phyloP scores from a whole-genome alignment of 2,113 vertebrate species.

The Gymnobelideus leadbeateri region DNA sequence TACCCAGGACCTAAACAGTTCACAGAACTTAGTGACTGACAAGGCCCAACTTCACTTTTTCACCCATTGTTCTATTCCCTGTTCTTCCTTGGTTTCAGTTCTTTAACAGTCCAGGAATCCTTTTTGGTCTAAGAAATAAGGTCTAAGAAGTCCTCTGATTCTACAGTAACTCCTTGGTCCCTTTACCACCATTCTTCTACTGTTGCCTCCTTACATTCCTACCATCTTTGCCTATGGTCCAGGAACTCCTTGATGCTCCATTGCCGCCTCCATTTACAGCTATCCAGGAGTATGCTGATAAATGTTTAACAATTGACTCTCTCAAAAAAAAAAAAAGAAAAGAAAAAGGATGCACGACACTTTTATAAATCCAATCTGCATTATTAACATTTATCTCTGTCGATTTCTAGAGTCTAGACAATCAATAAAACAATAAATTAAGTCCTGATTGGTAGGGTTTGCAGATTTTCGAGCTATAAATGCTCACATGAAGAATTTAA shows the following conservation, averaged over 20 bases:
- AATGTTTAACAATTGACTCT: neutral
- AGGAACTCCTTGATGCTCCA: neutral
- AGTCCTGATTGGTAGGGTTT: neutral
- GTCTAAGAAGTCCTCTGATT: neutral
- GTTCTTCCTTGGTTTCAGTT: too few relatives aligned
- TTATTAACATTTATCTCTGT: neutral
- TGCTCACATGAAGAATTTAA: too few relatives aligned
- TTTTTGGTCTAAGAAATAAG: neutral
- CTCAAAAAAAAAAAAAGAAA: neutral
- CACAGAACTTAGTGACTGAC: too few relatives aligned
- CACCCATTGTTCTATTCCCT: too few relatives aligned
- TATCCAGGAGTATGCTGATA: neutral
- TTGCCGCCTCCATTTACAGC: neutral
- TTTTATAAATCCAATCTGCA: neutral
- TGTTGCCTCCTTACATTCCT: neutral
- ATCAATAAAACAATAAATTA: neutral
- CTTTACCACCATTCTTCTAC: neutral
- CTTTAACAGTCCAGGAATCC: too few relatives aligned
- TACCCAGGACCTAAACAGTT: too few relatives aligned
- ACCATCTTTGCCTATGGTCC: neutral
- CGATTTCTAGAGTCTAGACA: neutral
- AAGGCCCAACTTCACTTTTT: too few relatives aligned
- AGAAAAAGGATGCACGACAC: neutral
- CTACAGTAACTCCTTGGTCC: neutral
- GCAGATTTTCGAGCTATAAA: neutral